A percentile compares a stretch with the other conserved stretches of the same genome.
phyloP scores from a whole-genome alignment of 2,113 vertebrate species.

The Thalassoma bifasciatum region DNA sequence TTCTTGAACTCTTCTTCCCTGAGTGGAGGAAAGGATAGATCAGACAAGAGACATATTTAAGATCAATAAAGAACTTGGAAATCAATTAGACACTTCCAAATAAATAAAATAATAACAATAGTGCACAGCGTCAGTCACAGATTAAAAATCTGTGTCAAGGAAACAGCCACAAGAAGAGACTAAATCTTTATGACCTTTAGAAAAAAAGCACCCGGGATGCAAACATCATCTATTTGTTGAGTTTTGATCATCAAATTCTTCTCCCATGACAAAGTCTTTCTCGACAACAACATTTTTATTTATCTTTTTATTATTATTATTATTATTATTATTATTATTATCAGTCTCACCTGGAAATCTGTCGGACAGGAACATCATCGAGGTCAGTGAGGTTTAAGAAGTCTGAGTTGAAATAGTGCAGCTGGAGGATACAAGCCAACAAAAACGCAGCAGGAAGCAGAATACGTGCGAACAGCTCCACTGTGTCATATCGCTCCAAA shows the following conservation, averaged over 20 bases:
- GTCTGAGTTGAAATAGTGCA: slow-evolving; percentile 84
- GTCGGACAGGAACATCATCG: slow-evolving; percentile 67
- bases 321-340: too few relatives aligned
- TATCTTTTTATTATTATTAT: too few relatives aligned
- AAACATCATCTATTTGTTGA: too few relatives aligned
- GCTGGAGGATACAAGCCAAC: slow-evolving; percentile 83
- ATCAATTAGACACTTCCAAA: not conserved
- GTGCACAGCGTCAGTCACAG: too few relatives aligned
- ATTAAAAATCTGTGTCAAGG: too few relatives aligned
- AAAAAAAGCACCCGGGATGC: too few relatives aligned
- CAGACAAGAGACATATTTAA: slow-evolving; percentile 12
- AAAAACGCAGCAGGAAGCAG: slow-evolving; percentile 82
- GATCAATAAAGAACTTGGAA: not conserved
- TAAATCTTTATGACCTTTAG: too few relatives aligned
- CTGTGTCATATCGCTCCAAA: slow-evolving; percentile 76
- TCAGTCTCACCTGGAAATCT: slow-evolving; percentile 72
- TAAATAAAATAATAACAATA: not conserved
- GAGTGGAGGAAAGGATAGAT: slow-evolving; percentile 37
- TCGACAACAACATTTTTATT: too few relatives aligned
- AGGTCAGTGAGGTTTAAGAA: slow-evolving; percentile 84
- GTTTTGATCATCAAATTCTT: too few relatives aligned
- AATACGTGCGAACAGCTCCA: slow-evolving; percentile 82
- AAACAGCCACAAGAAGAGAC: too few relatives aligned
- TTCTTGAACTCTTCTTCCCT: slow-evolving; percentile 79
- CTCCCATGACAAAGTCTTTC: too few relatives aligned